Evolutionary conservation across 2,888 invertebrate species (phyloP), one percentile per base, ranked within the genome.

Genomic region (Cataglyphis rosenhaueri): DNA sequence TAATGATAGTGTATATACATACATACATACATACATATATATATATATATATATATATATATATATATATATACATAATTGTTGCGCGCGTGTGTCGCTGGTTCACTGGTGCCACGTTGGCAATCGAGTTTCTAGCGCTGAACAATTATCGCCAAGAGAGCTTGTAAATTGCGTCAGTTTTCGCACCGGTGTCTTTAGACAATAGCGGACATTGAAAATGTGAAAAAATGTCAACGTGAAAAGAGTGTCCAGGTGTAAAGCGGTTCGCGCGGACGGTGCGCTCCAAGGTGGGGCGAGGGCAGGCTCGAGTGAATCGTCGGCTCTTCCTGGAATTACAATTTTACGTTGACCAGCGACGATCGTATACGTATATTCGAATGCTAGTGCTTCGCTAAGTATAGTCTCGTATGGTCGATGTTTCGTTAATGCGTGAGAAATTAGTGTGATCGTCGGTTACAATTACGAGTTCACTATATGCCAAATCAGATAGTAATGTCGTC

Each of bases 401-500:
- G 32, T 6, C 5, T 32, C 32, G 32, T 32, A 32, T 0, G 32
- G 32, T 32, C 32, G 32, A 6, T 32, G 32, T 4, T 6, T 32
- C 0, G 32, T 48, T 32, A 25, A 48, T 48, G 25, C 38, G 25
- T 25, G 18, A 15, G 29, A 57, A 3, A 61, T 8, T 48, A 6
- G n/a, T 8, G n/a, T n/a, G 44, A 44, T 2, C 12, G 15, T 29
- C 21, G 25, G 8, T 21, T n/a, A 61, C n/a, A 35, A 44, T 48
- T 3, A 18, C 18, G 18, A n/a, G 25, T 6, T 35, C 38, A 8
- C 1, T 25, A n/a, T 73, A 52, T 6, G 18, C 18, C 8, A 48
- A 8, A n/a, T 75, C 35, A 52, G 65, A n/a, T 18, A 79, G 91
- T 86, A 87, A 94, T 94, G 92, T 92, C 94, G 82, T 90, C 94